These are phyloP conservation scores for Gambusia yucatana DNA, from an alignment of 2,797 vertebrate species.

Conservation along the genomic window DNA sequence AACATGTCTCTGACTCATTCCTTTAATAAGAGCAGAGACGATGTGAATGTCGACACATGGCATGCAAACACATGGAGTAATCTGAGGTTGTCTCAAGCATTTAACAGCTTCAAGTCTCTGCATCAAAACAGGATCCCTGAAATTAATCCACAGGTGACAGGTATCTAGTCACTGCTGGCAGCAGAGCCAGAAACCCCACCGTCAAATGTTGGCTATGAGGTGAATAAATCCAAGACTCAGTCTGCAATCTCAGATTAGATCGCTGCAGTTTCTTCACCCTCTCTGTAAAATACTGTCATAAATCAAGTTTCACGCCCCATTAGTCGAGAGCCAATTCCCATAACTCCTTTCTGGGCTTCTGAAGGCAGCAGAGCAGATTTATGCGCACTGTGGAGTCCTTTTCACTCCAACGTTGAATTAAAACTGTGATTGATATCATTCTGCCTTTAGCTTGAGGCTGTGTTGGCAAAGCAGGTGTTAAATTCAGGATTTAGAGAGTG, in stretches of 20 bases:
- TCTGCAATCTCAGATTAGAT: constrained; percentile 38
- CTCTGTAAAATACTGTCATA: constrained; percentile 59
- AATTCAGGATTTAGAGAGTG: constrained; percentile 17
- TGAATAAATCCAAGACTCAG: constrained; percentile 52
- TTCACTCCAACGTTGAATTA: constrained; percentile 50
- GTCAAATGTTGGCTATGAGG: constrained; percentile 10
- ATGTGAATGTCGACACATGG: constrained; percentile 11
- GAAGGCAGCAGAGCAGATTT: constrained; percentile 58
- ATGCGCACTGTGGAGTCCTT: constrained; percentile 34
- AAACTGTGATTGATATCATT: constrained; percentile 35
- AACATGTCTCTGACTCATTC: background rate
- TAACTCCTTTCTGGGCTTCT: constrained; percentile 64
- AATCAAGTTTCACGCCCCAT: constrained; percentile 77
- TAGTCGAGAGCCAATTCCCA: constrained; percentile 68
- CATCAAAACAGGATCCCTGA: constrained; percentile 40
- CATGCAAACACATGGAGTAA: constrained; percentile 6
- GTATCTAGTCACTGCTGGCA: constrained; percentile 47
- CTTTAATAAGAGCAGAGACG: background rate
- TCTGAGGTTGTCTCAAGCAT: constrained; percentile 9
- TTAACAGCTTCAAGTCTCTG: constrained; percentile 42
- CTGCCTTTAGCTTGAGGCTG: constrained; percentile 22
- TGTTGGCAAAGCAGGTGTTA: constrained; percentile 21
- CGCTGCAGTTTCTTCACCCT: constrained; percentile 46
- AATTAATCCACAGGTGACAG: constrained; percentile 52
- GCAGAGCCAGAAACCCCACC: constrained; percentile 41